Percentiles rank a stretch among this genome's conserved stretches.
Conservation (phyloP, 2,888 invertebrate species). For the Pimpla rufipes region DNA sequence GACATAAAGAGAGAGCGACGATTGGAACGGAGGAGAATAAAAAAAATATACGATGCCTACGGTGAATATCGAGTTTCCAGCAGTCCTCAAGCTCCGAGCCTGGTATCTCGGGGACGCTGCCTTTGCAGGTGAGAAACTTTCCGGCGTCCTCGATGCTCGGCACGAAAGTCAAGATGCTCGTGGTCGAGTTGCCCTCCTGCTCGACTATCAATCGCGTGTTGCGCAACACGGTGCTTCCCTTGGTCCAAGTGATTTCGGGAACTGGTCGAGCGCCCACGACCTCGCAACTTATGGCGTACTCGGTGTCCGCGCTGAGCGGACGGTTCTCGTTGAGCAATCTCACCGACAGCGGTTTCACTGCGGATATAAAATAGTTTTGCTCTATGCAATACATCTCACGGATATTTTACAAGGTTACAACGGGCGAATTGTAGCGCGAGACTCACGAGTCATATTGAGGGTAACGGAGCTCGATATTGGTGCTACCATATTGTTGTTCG, state of each 20-base stretch:
- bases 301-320: conserved; percentile 90
- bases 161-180: conserved; percentile 91
- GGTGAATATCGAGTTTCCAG: conserved; percentile 93
- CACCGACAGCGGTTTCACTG: conserved; percentile 91
- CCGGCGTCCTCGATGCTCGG: conserved; percentile 94
- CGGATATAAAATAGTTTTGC: conserved; percentile 62
- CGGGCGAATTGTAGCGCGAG: conserved; percentile 7
- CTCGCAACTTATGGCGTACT: conserved; percentile 91
- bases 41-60: conserved; percentile 88
- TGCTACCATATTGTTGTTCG: conserved; percentile 90
- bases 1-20: conserved; percentile 1
- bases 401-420: neutral
- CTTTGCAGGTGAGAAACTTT: conserved; percentile 91
- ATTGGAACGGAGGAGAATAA: conserved; percentile 4
- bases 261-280: conserved; percentile 91
- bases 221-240: conserved; percentile 89
- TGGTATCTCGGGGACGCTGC: conserved; percentile 91
- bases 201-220: conserved; percentile 90
- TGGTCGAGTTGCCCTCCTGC: conserved; percentile 91
- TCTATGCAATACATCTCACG: neutral
- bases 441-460: conserved; percentile 92
- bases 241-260: conserved; percentile 93
- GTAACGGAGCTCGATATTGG: conserved; percentile 90
- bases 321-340: conserved; percentile 90
- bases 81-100: conserved; percentile 92